Evolutionary conservation across 2,797 vertebrate genomes (phyloP), one percentile per base, ranked within the genome.

Genomic region (Miichthys miiuy): DNA sequence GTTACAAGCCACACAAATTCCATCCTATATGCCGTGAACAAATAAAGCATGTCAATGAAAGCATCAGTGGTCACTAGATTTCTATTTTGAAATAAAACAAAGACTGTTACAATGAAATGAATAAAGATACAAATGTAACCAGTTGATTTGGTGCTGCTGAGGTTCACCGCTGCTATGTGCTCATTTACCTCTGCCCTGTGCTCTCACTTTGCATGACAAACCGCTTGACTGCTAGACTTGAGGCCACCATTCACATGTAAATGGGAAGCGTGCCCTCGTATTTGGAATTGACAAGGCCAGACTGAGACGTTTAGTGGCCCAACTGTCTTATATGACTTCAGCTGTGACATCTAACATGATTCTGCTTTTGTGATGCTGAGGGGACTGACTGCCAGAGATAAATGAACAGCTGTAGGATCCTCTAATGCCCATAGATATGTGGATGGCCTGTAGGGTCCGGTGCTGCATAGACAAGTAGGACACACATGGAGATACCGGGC

Each of bases 341-440:
- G 88, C 91, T 95, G 92, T 91, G 81, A 85, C 68, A 42, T 79
- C 1, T 77, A 91, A 80, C 86, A 81, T 81, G 44, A 66, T 88
- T 76, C 80, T 90, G 82, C 76, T 82, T 86, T 91, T 89, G 89
- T 88, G 20, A 74, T 54, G 72, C 65, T 18, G 50, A 70, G 50
- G 18, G 12, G 38, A 60, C n/a, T 66, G 74, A 55, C 71, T 67
- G 55, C 47, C n/a, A 42, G 10, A 30, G 44, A 50, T 48, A 64
- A 79, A 72, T 47, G 67, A 62, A 83, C 76, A 86, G 90, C 56
- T 82, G 88, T 82, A 87, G 93, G 90, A 64, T 91, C 90, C 66
- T 60, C 41, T 68, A 70, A 66, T 55, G 48, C 92, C 87, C 77
- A 88, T 86, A 77, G 75, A 76, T 68, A 89, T 67, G 75, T 90